A percentile compares a stretch with the other conserved stretches of the same genome.
phyloP scores from a whole-genome alignment of 2,888 invertebrate genomes.

The Drosophila pseudotakahashii region DNA sequence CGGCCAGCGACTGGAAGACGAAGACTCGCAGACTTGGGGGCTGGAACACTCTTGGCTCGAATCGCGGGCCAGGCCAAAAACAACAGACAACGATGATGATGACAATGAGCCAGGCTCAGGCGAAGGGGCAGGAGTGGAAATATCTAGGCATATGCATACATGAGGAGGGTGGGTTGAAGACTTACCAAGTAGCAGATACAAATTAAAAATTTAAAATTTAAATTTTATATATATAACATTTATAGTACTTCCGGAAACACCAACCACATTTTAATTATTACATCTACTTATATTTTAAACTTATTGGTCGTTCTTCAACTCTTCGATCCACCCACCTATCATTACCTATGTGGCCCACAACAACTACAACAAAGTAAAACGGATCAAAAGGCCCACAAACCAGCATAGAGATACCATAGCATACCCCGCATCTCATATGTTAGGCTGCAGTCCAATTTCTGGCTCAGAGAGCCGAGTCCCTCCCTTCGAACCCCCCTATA shows the following conservation, averaged over 20 bases:
- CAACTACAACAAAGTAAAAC: slow-evolving; percentile 57
- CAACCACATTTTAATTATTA: no score
- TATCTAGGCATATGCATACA: slow-evolving; percentile 17
- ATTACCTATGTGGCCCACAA: slow-evolving; percentile 50
- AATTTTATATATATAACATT: no score
- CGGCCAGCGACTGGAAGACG: slow-evolving; percentile 27
- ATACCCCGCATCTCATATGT: slow-evolving; percentile 28
- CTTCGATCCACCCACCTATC: slow-evolving; percentile 48
- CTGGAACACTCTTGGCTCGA: slow-evolving; percentile 22
- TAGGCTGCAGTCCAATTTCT: slow-evolving; percentile 24
- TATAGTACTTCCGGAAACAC: no score
- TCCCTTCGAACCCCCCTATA: slow-evolving; percentile 6
- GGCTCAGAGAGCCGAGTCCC: slow-evolving; percentile 12
- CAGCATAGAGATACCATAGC: slow-evolving; percentile 6
- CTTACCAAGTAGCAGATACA: background rate
- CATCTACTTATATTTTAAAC: no score
- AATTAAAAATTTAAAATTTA: no score
- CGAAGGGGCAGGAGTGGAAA: background rate
- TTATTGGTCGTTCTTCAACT: slow-evolving; percentile 6
- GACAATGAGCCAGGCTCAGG: slow-evolving; percentile 34
- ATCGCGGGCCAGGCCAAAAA: slow-evolving; percentile 36
- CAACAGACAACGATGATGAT: slow-evolving; percentile 32
- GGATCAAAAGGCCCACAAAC: slow-evolving; percentile 57
- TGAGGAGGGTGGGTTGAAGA: slow-evolving; percentile 6
- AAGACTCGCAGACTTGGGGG: slow-evolving; percentile 31